Conservation (phyloP, 2,113 vertebrate genomes). For the Oncorhynchus nerka region DNA sequence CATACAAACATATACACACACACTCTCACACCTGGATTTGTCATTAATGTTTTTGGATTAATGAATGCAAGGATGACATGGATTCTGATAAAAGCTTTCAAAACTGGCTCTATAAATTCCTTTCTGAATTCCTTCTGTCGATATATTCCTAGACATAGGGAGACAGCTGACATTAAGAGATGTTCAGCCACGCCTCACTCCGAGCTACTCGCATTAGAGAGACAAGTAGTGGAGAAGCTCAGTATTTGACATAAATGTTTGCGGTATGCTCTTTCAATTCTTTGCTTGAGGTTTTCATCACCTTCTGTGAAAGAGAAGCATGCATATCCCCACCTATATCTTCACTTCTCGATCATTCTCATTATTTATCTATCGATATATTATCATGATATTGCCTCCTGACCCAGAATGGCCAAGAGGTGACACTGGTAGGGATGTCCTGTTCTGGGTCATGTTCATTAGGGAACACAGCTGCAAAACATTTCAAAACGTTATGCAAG, state of each 20-base stretch:
- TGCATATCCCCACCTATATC: neutral
- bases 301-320: too few relatives aligned
- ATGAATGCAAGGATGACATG: neutral
- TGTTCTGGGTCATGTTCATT: too few relatives aligned
- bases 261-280: neutral
- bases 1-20: neutral
- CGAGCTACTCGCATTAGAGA: constrained; percentile 40
- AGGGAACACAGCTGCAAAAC: neutral
- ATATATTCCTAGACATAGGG: constrained; percentile 53
- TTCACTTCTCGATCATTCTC: neutral
- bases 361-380: neutral
- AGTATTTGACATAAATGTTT: neutral
- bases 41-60: neutral
- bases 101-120: constrained; percentile 41
- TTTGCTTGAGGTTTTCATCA: too few relatives aligned
- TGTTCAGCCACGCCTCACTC: constrained; percentile 47
- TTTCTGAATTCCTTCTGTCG: constrained; percentile 57
- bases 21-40: neutral
- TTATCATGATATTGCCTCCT: neutral
- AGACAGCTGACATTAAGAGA: constrained; percentile 25
- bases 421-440: too few relatives aligned
- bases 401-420: neutral
- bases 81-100: constrained; percentile 61
- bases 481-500: neutral
- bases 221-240: constrained; percentile 26